Conservation (phyloP, 30 jellyfish, hydroid and myxozoan genomes). For the Catostylus mosaicus region DNA sequence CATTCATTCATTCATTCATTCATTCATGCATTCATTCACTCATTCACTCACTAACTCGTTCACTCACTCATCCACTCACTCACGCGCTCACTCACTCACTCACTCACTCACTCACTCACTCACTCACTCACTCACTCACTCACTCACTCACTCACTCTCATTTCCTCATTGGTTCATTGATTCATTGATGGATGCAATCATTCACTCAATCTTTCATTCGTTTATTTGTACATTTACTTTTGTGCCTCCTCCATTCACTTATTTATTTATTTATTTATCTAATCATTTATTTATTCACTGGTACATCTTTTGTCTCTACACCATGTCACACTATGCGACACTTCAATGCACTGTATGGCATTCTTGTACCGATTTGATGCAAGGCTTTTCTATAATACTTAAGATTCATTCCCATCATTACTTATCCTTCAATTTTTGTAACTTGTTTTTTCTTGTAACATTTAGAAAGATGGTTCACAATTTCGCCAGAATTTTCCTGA, state of each 20-base stretch:
- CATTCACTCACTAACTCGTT: neutral
- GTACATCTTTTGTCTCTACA: too few species aligned
- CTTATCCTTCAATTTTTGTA: neutral
- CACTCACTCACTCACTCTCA: conserved; percentile 3
- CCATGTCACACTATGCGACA: too few species aligned
- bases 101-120: conserved; percentile 3
- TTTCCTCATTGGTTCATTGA: neutral
- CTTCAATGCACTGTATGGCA: too few species aligned
- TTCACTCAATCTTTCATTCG: neutral
- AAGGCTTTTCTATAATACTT: too few species aligned
- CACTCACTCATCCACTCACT: neutral
- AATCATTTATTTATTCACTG: neutral
- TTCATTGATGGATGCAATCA: neutral
- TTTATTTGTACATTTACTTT: neutral
- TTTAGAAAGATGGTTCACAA: neutral
- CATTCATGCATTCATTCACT: neutral
- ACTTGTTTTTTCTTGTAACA: neutral
- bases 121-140: neutral
- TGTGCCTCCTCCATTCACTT: neutral
- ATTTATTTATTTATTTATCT: neutral
- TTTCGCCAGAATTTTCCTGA: neutral
- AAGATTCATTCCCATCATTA: neutral
- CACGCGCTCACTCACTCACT: neutral
- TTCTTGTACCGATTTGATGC: too few species aligned
- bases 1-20: neutral